These are phyloP conservation scores for Pseudochromis fuscus DNA, from an alignment of 2,797 vertebrate genomes.

Conservation along the genomic window DNA sequence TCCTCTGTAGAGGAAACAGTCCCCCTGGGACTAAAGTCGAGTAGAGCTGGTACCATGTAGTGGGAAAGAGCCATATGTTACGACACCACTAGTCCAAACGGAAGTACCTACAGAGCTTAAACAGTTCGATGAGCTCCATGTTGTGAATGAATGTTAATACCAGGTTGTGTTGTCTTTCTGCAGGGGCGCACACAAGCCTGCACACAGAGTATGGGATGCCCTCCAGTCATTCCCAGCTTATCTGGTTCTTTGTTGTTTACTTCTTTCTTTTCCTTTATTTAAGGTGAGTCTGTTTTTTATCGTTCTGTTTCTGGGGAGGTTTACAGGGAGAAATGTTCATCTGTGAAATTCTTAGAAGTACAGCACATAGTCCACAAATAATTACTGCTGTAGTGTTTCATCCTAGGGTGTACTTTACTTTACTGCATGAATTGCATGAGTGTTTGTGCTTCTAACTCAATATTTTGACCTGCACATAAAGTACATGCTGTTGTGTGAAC, in stretches of 20 bases:
- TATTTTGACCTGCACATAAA: conserved; percentile 1
- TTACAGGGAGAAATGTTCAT: not conserved
- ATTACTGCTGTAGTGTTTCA: not conserved
- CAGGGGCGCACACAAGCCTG: conserved; percentile 90
- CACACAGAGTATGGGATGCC: conserved; percentile 97
- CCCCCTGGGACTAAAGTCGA: no score
- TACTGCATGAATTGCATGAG: not conserved
- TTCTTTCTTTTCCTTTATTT: conserved; percentile 99
- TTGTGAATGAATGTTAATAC: conserved; percentile 28
- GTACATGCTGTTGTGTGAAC: not conserved
- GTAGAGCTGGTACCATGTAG: no score
- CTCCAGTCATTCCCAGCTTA: conserved; percentile 97
- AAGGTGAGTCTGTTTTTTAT: conserved; percentile 86
- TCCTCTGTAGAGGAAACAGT: no score
- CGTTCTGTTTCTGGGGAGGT: not conserved
- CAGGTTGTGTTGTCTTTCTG: conserved; percentile 37
- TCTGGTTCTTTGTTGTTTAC: conserved; percentile 99
- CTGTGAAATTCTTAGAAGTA: not conserved
- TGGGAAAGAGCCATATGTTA: no score
- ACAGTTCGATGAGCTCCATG: not conserved
- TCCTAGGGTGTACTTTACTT: not conserved
- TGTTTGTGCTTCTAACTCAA: not conserved
- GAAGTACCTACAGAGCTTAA: no score
- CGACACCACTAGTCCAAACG: no score
- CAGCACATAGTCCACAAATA: not conserved